Base-by-base conservation (phyloP, 2,888 invertebrate species). In the Ophion ellenae region DNA sequence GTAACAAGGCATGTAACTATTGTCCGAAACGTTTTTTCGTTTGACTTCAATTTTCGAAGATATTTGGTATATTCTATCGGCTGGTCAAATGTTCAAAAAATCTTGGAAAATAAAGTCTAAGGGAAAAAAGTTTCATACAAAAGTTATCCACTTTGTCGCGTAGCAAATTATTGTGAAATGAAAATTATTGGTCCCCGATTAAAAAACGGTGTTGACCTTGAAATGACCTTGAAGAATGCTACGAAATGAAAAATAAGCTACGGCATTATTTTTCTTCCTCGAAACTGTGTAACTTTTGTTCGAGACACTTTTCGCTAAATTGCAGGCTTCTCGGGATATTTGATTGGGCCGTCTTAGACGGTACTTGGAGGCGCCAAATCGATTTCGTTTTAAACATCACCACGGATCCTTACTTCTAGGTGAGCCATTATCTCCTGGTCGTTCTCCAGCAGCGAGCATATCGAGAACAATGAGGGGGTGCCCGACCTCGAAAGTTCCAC, bases 391-490 rank as follows among this genome's bases (percentile, higher is more conserved):
- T 7, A 5, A 5, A 24, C 9, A 47, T 47, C 9, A 1, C 47
- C 47, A 53, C 17, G 3, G 17, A 53, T 53, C 3, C 53, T 4
- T 53, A 53, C 53, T 90, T 96, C 95, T 87, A 97, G 94, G 91
- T 95, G 96, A 73, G 95, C 94, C 17, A 94, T 94, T 81, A 97
- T 96, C 85, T 96, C 96, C 66, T 96, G 96, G 91, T 97, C 96
- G 90, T 96, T 96, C 92, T 96, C 96, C 59, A 97, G 92, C 73
- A 97, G 93, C 93, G 97, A 97, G 17, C 96, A 96, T 89, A 97
- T 94, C 1, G 96, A 96, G 91, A 96, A 97, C 88, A 97, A 95
- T 90, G 96, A 96, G 0, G 97, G 97, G 92, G 96, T 96, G 80
- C 97, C 97, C 91, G 97, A 96, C 86, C 94, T 94, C 6, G 97